Evolutionary conservation across 2,888 invertebrate genomes (phyloP), one percentile per base, ranked within the genome.

Genomic region (Pristionchus mayeri): DNA sequence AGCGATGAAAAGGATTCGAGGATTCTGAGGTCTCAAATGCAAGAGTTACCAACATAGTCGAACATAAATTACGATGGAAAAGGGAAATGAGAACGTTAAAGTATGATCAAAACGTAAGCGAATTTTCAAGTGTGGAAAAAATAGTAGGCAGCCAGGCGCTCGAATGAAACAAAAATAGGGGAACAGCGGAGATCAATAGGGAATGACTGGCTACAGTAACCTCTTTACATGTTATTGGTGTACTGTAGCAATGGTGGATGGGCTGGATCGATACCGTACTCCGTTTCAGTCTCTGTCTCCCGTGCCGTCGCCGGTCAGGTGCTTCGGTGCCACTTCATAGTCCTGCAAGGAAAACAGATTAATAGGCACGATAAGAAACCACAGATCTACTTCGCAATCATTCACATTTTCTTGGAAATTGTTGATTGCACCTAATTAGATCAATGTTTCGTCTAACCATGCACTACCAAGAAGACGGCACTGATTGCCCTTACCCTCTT

Each of bases 201-300:
- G 40, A 71, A 71, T 44, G n/a, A 40, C n/a, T n/a, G 44, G 9
- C 37, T 24, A 63, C 54, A 13, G 67, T 37, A 7, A 11, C 67
- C 37, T 71, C 71, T 40, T 40, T 44, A 44, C 6, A 44, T 44
- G 44, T 6, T 44, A 44, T 6, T 16, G 16, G 27, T 30, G 34
- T 71, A 71, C 24, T 71, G 71, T 71, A 71, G 30, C 27, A 3
- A 71, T n/a, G 24, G 54, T 57, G n/a, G 54, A 57, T 40, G 71
- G 40, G 71, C 2, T 7, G 2, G 40, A 9, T 63, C 27, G 67
- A 40, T 71, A 44, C 71, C 71, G 71, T 71, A 71, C 40, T n/a
- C 67, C 34, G n/a, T 16, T 54, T 67, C 67, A 67, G 18, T 67
- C 67, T 37, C 37, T 67, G 16, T 67, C n/a, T n/a, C n/a, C n/a